Base-by-base conservation (phyloP, 1,140 invertebrate genomes). In the Drosophila rufa region DNA sequence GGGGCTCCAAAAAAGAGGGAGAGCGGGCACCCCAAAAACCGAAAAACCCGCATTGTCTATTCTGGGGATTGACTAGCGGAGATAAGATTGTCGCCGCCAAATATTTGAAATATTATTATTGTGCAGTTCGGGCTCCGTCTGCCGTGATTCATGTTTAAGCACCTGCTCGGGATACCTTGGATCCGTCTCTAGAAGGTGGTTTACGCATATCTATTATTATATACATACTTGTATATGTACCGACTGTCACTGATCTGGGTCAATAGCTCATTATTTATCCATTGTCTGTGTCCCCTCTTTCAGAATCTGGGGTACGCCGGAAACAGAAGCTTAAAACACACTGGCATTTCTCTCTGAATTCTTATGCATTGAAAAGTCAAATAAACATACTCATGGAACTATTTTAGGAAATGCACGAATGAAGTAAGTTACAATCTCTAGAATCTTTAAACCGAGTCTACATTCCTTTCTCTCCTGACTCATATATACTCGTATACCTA, bases 231-330 rank as follows among this genome's bases (percentile, higher is more conserved):
- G n/a, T n/a, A 19, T n/a, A 5, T 2, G 27, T 27, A 12, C 5
- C 3, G 48, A 33, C 40, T 57, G 30, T 15, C 43, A 40, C 43
- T 42, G 66, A 71, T 43, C 30, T 73, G 69, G 69, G 66, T 73
- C 46, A 73, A 55, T 43, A 64, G 19, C 43, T 33, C 8, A 8
- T 53, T 19, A 17, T 17, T 3, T 33, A 51, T 25, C 22, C 22
- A 25, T 25, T 25, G 22, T 25, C 22, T 25, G 22, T 25, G 22
- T 25, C 22, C 22, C 22, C 22, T 25, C 22, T 25, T 25, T 25
- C 22, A 25, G 11, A n/a, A n/a, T 7, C 14, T 46, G 33, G 4
- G 15, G 33, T 19, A 19, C 1, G 8, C 25, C 2, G n/a, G 25
- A 17, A 27, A 9, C 30, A 7, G 30, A 33, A 33, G 7, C 30